A percentile compares a stretch with the other conserved stretches of the same genome.
These are phyloP conservation scores for Otis tarda DNA, from an alignment of 2,113 vertebrate genomes.

Conservation along the genomic window DNA sequence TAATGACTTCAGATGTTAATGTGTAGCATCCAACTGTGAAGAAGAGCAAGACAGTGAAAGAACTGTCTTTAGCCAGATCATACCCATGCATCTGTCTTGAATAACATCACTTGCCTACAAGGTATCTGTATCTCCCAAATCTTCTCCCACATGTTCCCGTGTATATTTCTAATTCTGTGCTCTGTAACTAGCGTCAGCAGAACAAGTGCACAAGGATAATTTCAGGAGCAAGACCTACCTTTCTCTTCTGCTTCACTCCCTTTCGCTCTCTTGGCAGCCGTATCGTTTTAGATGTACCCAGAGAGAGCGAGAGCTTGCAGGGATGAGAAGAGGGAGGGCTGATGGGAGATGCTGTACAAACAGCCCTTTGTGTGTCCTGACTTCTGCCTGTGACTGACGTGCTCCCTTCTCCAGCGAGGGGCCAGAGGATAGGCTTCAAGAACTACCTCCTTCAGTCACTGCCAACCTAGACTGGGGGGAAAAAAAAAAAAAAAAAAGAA, in stretches of 20 bases:
- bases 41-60: background rate
- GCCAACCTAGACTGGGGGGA: background rate
- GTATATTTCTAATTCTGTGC: background rate
- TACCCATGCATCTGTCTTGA: background rate
- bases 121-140: background rate
- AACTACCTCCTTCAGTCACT: background rate
- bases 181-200: background rate
- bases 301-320: background rate
- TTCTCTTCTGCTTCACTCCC: slow-evolving; percentile 6
- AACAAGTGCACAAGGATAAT: slow-evolving; percentile 16
- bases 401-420: background rate
- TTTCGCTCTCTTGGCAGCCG: slow-evolving; percentile 46
- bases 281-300: slow-evolving; percentile 38
- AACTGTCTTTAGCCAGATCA: background rate
- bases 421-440: background rate
- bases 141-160: background rate
- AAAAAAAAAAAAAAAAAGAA: background rate
- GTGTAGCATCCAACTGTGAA: background rate
- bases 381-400: background rate
- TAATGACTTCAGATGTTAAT: background rate
- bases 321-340: slow-evolving; percentile 49
- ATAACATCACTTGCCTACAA: background rate
- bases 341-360: slow-evolving; percentile 49
- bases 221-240: slow-evolving; percentile 59
- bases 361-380: slow-evolving; percentile 64